Base-by-base conservation (phyloP, 2,888 invertebrate species). In the Sepioteuthis lessoniana region DNA sequence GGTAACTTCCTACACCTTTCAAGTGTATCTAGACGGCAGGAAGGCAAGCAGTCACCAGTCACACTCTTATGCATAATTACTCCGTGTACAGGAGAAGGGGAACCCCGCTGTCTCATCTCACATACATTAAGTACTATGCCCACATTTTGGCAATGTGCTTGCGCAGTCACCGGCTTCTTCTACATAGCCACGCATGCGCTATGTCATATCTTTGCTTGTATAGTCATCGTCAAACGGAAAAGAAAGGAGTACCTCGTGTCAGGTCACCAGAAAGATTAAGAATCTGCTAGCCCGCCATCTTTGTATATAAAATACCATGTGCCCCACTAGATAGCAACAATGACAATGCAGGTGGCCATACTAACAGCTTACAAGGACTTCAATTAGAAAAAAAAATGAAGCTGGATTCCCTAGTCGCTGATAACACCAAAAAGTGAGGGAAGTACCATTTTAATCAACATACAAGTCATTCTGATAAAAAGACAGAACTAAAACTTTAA, bases 101-200 rank as follows among this genome's bases (percentile, higher is more conserved):
- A 60, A 93, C 93, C 93, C 93, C 93, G 93, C 93, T 93, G 93
- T 93, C 93, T 93, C 93, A 93, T 93, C 50, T 93, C 55, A 93
- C 93, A 93, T 93, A 93, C 60, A 93, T 93, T 93, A 93, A 93
- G 55, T 50, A 93, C 60, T 93, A 93, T 93, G 93, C 37, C 35
- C 93, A 93, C 55, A 93, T 50, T 93, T 93, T 93, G 93, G 93
- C 93, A 93, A 93, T 93, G 93, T 93, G 93, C 47, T 93, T 50
- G 93, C 55, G 93, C 93, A 93, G 93, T 93, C 55, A 93, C 93
- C 93, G 60, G 60, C 93, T 60, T 91, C 46, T 91, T 60, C 55
- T 93, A n/a, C n/a, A 50, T 60, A 60, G 93, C 60, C 55, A 93
- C 93, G 93, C 93, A 93, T 93, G 93, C 93, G 93, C 93, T 38